phyloP scores from a whole-genome alignment of 2,113 vertebrate genomes.

The Agapornis roseicollis region DNA sequence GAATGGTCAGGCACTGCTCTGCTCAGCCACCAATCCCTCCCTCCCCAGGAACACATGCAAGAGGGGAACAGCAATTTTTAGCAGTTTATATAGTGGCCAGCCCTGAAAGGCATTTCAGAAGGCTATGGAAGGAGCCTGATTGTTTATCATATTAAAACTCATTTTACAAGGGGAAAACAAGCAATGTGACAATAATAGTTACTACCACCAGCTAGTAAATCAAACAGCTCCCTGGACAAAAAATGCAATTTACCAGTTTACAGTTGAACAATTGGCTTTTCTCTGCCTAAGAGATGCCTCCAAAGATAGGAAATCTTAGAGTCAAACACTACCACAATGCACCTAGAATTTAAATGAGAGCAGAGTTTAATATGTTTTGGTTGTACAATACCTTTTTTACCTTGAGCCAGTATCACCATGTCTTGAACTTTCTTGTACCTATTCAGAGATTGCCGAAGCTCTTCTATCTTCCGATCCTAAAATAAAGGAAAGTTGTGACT shows the following conservation, averaged over 20 bases:
- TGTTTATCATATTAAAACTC: neutral
- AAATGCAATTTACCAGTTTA: neutral
- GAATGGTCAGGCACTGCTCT: neutral
- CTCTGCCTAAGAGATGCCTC: neutral
- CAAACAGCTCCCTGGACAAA: neutral
- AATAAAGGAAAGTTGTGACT: neutral
- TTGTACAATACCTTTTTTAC: constrained; percentile 82
- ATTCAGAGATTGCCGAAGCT: constrained; percentile 88
- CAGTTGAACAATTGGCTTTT: neutral
- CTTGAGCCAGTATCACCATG: constrained; percentile 86
- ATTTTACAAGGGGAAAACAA: neutral
- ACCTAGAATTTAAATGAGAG: neutral
- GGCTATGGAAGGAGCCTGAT: neutral
- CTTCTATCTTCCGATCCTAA: constrained; percentile 96
- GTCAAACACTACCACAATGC: neutral
- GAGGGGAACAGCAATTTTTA: neutral
- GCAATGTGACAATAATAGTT: neutral
- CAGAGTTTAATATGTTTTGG: neutral
- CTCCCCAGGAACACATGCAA: neutral
- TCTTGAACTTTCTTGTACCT: constrained; percentile 96
- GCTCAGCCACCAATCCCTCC: neutral
- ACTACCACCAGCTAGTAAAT: neutral
- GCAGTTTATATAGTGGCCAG: neutral
- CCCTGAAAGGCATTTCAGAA: neutral
- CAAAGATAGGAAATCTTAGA: neutral